Evolutionary conservation across 1,140 invertebrate genomes (phyloP).

Genomic region (Scylla paramamosain): DNA sequence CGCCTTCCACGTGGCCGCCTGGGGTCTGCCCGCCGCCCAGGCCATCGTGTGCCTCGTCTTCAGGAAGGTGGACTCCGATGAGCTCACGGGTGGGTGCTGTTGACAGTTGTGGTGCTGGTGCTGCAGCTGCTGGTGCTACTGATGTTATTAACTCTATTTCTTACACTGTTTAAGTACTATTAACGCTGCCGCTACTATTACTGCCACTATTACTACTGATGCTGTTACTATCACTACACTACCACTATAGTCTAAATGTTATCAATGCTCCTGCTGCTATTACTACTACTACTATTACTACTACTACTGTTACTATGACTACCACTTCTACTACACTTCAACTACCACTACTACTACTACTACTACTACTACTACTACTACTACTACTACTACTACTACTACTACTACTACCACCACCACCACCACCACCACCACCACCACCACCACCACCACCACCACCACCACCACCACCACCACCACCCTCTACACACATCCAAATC

Average conservation of each 20-base stretch:
- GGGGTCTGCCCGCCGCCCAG: conserved; percentile 66
- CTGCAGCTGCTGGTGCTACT: background rate
- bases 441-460: too few species aligned
- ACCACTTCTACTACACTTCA: background rate
- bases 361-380: conserved; percentile 17
- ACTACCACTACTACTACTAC: conserved; percentile 7
- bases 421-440: too few species aligned
- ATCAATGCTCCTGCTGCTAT: too few species aligned
- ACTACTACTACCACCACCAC: background rate
- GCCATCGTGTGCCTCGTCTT: conserved; percentile 69
- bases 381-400: background rate
- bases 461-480: too few species aligned
- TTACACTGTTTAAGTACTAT: background rate
- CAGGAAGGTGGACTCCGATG: conserved; percentile 67
- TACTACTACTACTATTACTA: too few species aligned
- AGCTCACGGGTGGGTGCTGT: conserved; percentile 57
- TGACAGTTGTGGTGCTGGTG: background rate
- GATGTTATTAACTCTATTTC: too few species aligned
- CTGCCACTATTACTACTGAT: background rate
- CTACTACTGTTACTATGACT: too few species aligned
- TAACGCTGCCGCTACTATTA: background rate
- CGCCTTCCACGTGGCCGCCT: conserved; percentile 62
- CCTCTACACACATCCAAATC: too few species aligned
- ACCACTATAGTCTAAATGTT: too few species aligned
- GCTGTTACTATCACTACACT: too few species aligned